Base-by-base conservation (phyloP, 2,888 invertebrate genomes). In the Cyrtodaria siliqua region DNA sequence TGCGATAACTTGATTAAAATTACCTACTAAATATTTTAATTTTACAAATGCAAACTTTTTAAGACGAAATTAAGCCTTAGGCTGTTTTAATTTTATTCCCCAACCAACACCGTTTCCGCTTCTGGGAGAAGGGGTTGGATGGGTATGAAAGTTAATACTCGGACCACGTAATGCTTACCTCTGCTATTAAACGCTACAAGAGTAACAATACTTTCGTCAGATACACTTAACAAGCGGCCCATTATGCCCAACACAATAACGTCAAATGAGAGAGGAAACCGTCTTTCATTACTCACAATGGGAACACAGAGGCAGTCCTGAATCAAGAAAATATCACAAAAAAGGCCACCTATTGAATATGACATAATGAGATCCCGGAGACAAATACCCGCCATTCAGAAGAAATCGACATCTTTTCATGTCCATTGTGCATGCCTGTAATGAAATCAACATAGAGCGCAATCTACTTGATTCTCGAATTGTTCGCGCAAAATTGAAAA, bases 401-500 rank as follows among this genome's bases (percentile, higher is more conserved):
- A 63, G 72, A 67, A 84, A 88, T 89, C 86, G 89, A 87, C 88
- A 82, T 79, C 80, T 78, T 86, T 88, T 89, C 88, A 74, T 59
- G 60, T 56, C 70, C 74, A 86, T 91, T 91, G 91, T 90, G 67
- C 66, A 55, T 26, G 56, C 24, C 59, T 77, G 89, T 90, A 90
- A 91, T 89, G 88, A 88, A 90, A 90, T 91, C 91, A 89, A 88
- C 90, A 88, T 86, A 87, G 73, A 71, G 71, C 72, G 83, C 80
- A 89, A 89, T 86, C 84, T 84, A 67, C 60, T 86, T 87, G 89
- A 90, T 89, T 90, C 84, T 81, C 63, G 83, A 70, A 89, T 91
- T 91, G 91, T 91, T 75, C 84, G 75, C 55, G 80, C 86, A 89
- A 91, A 90, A 91, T 91, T 91, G 91, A 91, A 91, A 91, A 91